A percentile compares a stretch with the other conserved stretches of the same genome.
phyloP scores from a whole-genome alignment of 2,113 vertebrate species.

The Cyanoramphus novaezelandiae region DNA sequence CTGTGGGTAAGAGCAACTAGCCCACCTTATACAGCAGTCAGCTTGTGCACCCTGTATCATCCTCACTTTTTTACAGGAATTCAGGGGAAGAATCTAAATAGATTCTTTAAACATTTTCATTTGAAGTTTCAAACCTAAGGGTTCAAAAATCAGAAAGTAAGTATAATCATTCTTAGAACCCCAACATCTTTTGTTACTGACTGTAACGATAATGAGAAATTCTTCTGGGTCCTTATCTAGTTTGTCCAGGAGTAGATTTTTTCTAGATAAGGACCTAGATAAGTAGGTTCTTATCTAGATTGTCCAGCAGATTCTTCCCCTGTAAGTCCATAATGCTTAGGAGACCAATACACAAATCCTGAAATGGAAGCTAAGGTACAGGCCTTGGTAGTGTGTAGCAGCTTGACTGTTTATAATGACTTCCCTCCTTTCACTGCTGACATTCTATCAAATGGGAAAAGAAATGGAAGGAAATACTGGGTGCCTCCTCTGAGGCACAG shows the following conservation, averaged over 20 bases:
- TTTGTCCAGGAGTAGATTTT: background rate
- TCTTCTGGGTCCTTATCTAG: background rate
- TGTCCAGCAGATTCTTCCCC: background rate
- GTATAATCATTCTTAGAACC: background rate
- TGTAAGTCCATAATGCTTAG: background rate
- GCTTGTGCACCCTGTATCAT: background rate
- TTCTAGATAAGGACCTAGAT: too few species aligned
- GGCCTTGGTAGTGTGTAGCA: background rate
- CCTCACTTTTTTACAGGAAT: background rate
- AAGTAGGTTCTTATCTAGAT: background rate
- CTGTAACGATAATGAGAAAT: background rate
- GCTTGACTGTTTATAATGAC: rapidly evolving
- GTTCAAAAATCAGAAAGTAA: background rate
- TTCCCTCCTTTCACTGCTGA: background rate
- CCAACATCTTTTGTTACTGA: background rate
- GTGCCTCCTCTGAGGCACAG: background rate
- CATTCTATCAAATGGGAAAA: background rate
- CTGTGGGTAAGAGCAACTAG: background rate
- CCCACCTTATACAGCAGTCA: background rate
- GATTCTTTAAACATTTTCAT: background rate
- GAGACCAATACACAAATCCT: background rate
- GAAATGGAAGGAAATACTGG: background rate
- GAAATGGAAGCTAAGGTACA: background rate
- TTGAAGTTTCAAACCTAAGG: background rate
- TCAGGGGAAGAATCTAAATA: background rate